A percentile compares a stretch with the other conserved stretches of the same genome.
Evolutionary conservation across 2,888 invertebrate genomes (phyloP).

Genomic region (Exocentrus adspersus): DNA sequence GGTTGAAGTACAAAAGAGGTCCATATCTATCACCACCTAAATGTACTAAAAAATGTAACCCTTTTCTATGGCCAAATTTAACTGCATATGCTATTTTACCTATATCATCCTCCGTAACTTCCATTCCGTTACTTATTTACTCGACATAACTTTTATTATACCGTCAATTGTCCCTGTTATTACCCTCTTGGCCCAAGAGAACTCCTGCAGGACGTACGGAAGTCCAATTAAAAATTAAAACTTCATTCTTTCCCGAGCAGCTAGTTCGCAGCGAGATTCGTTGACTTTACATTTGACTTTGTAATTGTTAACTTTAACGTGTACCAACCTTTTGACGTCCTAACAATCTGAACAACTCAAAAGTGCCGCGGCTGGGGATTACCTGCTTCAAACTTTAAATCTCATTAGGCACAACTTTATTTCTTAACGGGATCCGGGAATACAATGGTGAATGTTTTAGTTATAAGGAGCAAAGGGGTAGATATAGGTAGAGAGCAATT

Average conservation of each 20-base stretch:
- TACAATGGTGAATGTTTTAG: constrained; percentile 17
- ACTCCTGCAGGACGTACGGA: constrained; percentile 30
- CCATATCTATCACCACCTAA: no score
- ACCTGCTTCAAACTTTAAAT: constrained; percentile 25
- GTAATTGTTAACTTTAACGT: constrained; percentile 42
- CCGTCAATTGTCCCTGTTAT: constrained; percentile 22
- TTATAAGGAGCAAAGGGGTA: constrained; percentile 1
- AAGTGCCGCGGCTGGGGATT: constrained; percentile 18
- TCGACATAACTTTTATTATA: constrained; percentile 9
- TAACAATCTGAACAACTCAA: constrained; percentile 38
- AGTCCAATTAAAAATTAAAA: constrained; percentile 49
- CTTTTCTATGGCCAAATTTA: no score
- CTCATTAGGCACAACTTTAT: constrained; percentile 24
- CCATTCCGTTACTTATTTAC: not conserved
- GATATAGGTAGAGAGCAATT: no score
- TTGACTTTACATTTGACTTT: constrained; percentile 40
- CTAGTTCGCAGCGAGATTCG: constrained; percentile 28
- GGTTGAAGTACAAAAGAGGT: no score
- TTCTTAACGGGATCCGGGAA: constrained; percentile 7
- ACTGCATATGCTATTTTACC: no score
- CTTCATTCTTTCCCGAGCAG: constrained; percentile 46
- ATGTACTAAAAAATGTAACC: no score
- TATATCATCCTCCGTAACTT: not conserved
- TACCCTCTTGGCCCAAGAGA: constrained; percentile 22
- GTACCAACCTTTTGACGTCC: constrained; percentile 40